A percentile compares a stretch with the other conserved stretches of the same genome.
These are phyloP conservation scores for Ips typographus DNA, from an alignment of 1,140 invertebrate genomes.

Conservation along the genomic window DNA sequence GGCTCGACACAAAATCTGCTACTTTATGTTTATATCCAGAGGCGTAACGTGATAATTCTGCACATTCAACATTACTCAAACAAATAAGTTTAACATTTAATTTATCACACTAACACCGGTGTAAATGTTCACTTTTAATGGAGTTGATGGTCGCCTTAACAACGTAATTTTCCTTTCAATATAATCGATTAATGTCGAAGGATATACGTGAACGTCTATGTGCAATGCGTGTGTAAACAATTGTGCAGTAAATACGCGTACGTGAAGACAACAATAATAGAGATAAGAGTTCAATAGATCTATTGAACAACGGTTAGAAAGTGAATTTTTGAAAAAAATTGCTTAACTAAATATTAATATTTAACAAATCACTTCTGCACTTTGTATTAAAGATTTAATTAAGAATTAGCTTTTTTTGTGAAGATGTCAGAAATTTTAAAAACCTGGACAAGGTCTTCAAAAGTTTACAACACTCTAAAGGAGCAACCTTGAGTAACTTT, in stretches of 20 bases:
- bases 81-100: background rate
- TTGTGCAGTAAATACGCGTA: conserved; percentile 7
- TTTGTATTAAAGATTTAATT: background rate
- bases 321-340: conserved; percentile 12
- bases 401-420: no score
- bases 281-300: conserved; percentile 25
- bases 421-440: no score
- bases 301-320: conserved; percentile 14
- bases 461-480: no score
- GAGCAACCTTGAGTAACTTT: no score
- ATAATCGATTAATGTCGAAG: no score
- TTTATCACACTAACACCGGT: no score
- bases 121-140: no score
- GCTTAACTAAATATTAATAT: conserved; percentile 12
- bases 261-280: conserved; percentile 16
- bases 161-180: no score
- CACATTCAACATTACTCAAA: background rate
- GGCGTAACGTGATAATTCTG: background rate
- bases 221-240: conserved; percentile 8
- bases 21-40: conserved; percentile 7
- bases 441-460: no score
- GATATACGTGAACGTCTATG: background rate
- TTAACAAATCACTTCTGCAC: background rate
- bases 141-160: no score
- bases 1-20: conserved; percentile 26